Conservation (phyloP, 2,888 invertebrate species). For the Sceliomorpha sp. region DNA sequence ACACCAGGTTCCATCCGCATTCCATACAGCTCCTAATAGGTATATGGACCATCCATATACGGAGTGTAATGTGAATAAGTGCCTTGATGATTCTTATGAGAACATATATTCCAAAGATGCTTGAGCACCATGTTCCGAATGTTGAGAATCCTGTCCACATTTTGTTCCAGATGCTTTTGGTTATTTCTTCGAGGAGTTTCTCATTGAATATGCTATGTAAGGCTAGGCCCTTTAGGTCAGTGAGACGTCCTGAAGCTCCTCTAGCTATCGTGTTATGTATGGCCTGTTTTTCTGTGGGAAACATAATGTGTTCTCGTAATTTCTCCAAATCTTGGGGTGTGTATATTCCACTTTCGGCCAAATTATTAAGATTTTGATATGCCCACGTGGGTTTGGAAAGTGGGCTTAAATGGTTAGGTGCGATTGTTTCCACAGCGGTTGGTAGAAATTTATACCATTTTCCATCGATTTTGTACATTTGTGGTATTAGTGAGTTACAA, state of each 20-base stretch:
- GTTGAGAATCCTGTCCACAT: conserved; percentile 13
- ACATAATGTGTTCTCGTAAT: conserved; percentile 31
- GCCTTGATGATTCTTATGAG: too few species aligned
- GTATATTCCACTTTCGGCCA: conserved; percentile 38
- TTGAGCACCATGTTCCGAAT: conserved; percentile 21
- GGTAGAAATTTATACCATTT: conserved; percentile 8
- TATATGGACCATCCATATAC: too few species aligned
- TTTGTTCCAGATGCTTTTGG: not conserved
- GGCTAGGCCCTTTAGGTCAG: not conserved
- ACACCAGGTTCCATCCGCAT: too few species aligned
- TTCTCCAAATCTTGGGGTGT: conserved; percentile 10
- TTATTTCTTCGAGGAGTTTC: not conserved
- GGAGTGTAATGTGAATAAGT: too few species aligned
- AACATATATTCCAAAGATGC: conserved; percentile 9
- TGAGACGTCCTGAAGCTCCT: not conserved
- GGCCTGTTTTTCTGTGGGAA: conserved; percentile 6
- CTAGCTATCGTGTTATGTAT: not conserved
- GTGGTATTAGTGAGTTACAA: conserved; percentile 53
- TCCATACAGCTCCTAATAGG: too few species aligned
- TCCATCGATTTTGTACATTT: conserved; percentile 43
- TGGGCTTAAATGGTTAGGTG: conserved; percentile 10
- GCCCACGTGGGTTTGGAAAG: not conserved
- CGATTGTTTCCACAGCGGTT: not conserved
- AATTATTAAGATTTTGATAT: not conserved
- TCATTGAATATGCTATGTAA: conserved; percentile 7